These are phyloP conservation scores for Aulostomus chinensis DNA, from an alignment of 2,797 vertebrate species.

Conservation along the genomic window DNA sequence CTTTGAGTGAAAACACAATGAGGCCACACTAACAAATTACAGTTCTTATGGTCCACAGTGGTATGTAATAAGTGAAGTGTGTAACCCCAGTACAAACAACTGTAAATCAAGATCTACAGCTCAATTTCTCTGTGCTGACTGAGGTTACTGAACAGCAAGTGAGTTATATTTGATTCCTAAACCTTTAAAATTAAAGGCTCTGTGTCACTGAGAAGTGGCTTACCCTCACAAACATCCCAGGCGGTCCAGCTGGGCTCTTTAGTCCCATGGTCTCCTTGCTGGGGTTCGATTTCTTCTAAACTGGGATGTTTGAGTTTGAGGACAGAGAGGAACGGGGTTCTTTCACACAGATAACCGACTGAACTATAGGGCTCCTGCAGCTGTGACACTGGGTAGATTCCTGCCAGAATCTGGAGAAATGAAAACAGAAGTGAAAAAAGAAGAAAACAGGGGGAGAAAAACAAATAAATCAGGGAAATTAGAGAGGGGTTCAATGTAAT, in stretches of 20 bases:
- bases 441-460: neutral
- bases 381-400: slow-evolving; percentile 91
- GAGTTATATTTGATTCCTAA: too few species aligned
- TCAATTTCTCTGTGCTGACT: too few species aligned
- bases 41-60: too few species aligned
- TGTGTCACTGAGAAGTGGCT: too few species aligned
- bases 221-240: slow-evolving; percentile 94
- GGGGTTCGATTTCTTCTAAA: slow-evolving; percentile 32
- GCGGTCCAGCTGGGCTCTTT: slow-evolving; percentile 84
- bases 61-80: too few species aligned
- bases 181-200: too few species aligned
- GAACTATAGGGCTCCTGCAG: slow-evolving; percentile 93
- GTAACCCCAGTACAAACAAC: too few species aligned
- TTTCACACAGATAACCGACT: slow-evolving; percentile 88
- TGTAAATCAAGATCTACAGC: too few species aligned
- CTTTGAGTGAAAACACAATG: too few species aligned
- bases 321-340: slow-evolving; percentile 78
- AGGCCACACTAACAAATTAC: too few species aligned
- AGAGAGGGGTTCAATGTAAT: neutral
- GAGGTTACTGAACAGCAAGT: too few species aligned
- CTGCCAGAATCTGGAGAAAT: slow-evolving; percentile 83
- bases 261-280: slow-evolving; percentile 41
- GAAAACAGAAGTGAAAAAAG: too few species aligned
- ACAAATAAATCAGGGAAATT: slow-evolving; percentile 5
- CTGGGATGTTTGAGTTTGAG: slow-evolving; percentile 86